Base-by-base conservation (phyloP, 1,140 invertebrate genomes). In the Drosophila ironensis region DNA sequence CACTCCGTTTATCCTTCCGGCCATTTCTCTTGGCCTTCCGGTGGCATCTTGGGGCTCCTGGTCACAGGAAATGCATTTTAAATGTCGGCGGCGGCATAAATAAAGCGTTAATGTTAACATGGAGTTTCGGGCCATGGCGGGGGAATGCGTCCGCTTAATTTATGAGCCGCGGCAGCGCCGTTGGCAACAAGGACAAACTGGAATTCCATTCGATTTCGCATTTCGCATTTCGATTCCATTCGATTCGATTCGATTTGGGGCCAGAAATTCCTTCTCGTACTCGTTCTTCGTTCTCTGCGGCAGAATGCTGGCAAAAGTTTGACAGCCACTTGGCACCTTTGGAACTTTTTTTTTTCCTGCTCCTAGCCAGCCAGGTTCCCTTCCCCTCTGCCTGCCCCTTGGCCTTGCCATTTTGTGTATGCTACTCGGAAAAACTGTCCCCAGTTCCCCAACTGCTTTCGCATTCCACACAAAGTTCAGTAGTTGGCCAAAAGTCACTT, bases 401-500 rank as follows among this genome's bases (percentile, higher is more conserved):
- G 20, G 14, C 40, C 20, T 37, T 35, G 19, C 35, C 61, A 57
- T 22, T 59, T 27, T n/a, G n/a, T n/a, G 12, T 16, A 14, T 45
- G 9, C 40, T 41, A 41, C 57, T 16, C 28, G 8, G 6, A 12
- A 12, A 46, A 35, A 56, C 44, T 54, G 61, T 67, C 28, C 41
- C 64, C 41, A 54, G 61, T 16, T 67, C 48, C 40, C 57, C 28
- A 47, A 9, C 53, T 40, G 50, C 40, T 47, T 45, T 64, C 45
- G 63, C 42, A 51, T 47, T 52, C n/a, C 66, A 75, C 47, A 70
- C 40, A 75, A 82, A 82, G 78, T 84, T 84, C 80, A 86, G 78
- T 72, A 81, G 77, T 84, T 81, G 73, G 78, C 80, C 78, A 86
- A 84, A 84, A 84, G 78, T 84, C 78, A 84, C 78, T 84, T 84